phyloP scores from a whole-genome alignment of 2,113 vertebrate genomes.

The Spizaetus ornatus region DNA sequence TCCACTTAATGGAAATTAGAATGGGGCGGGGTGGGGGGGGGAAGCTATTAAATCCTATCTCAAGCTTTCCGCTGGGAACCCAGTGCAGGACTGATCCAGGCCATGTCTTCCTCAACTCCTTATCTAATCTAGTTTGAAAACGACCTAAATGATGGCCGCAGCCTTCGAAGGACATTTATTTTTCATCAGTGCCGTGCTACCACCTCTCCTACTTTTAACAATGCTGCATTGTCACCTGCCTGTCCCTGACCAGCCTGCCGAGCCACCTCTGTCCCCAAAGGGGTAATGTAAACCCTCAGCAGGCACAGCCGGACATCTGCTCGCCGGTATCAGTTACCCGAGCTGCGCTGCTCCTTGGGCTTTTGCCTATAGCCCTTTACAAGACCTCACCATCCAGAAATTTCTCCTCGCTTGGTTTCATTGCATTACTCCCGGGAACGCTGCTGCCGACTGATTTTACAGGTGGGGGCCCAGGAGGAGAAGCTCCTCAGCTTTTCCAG shows the following conservation, averaged over 20 bases:
- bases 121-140: not conserved
- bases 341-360: not conserved
- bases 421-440: not conserved
- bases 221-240: accelerated
- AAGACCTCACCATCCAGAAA: not conserved
- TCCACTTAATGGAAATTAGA: slow-evolving; percentile 9
- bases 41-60: not conserved
- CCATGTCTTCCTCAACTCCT: not conserved
- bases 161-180: not conserved
- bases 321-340: not conserved
- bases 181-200: not conserved
- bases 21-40: not conserved
- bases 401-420: not conserved
- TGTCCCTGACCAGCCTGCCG: not conserved
- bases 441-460: not conserved
- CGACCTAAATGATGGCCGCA: not conserved
- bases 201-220: not conserved
- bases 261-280: not conserved
- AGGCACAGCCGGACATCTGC: not conserved
- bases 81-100: not conserved
- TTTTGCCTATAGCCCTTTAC: not conserved
- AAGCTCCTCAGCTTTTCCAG: not conserved
- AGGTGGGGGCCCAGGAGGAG: not conserved
- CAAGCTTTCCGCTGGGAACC: not conserved
- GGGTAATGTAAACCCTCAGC: not conserved